Percentiles rank a stretch among this genome's conserved stretches.
Evolutionary conservation across 53 echinoderm and acorn worm species (phyloP).

Genomic region (Henricia sp.): DNA sequence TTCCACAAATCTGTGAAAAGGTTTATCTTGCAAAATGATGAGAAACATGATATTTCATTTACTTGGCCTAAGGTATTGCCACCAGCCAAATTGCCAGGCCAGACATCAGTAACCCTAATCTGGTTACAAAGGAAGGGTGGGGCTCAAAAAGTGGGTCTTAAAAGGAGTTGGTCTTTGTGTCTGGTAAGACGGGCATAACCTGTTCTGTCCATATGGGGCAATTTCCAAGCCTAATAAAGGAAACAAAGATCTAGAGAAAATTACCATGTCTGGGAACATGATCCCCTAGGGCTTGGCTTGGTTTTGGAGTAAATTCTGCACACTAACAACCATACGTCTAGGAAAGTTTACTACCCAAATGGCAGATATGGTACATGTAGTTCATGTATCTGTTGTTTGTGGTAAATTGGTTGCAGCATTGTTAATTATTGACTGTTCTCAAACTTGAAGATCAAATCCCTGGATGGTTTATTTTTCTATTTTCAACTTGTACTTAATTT

Average conservation of each 20-base stretch:
- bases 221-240: conserved; percentile 22
- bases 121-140: conserved; percentile 8
- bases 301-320: conserved; percentile 5
- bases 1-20: no score
- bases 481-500: neutral
- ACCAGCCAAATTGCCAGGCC: neutral
- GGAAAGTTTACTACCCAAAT: no score
- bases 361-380: no score
- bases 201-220: neutral
- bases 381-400: no score
- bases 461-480: neutral
- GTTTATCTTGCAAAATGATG: no score
- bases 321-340: no score
- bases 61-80: no score
- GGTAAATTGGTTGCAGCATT: no score
- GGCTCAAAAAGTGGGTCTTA: conserved; percentile 5
- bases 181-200: neutral
- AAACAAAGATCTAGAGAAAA: conserved; percentile 9
- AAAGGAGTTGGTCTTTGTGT: neutral
- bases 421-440: no score
- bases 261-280: conserved; percentile 22
- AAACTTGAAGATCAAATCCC: no score
- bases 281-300: neutral
- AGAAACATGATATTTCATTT: no score
- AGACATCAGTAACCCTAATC: neutral